Evolutionary conservation across 2,888 invertebrate genomes (phyloP).

Genomic region (Pomacea canaliculata): DNA sequence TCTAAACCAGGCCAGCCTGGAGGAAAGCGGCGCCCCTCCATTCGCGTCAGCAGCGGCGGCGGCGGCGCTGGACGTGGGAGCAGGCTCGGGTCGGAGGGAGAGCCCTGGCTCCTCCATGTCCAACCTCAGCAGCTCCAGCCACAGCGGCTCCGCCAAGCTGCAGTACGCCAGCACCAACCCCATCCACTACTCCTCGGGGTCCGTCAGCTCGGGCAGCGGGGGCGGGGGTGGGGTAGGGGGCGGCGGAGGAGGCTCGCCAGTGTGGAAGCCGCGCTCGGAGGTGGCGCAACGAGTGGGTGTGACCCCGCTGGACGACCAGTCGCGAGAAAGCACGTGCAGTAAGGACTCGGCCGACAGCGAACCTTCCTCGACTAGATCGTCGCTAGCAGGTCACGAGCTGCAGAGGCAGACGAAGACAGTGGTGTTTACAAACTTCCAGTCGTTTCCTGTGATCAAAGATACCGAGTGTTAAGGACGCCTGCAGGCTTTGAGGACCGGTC

Average conservation of each 20-base stretch:
- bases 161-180: slow-evolving; percentile 95
- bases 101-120: slow-evolving; percentile 59
- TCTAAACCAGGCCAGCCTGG: slow-evolving; percentile 73
- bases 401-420: slow-evolving; percentile 44
- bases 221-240: slow-evolving; percentile 67
- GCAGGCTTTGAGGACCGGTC: too few relatives aligned
- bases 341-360: slow-evolving; percentile 33
- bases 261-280: slow-evolving; percentile 81
- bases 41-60: slow-evolving; percentile 29
- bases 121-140: slow-evolving; percentile 54
- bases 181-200: slow-evolving; percentile 85
- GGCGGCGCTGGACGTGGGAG: slow-evolving; percentile 7
- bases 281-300: slow-evolving; percentile 17
- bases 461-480: slow-evolving; percentile 41
- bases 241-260: slow-evolving; percentile 85
- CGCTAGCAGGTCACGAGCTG: neutral
- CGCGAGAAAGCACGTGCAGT: slow-evolving; percentile 32
- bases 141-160: slow-evolving; percentile 76
- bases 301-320: slow-evolving; percentile 27
- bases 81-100: slow-evolving; percentile 37
- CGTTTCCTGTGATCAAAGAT: slow-evolving; percentile 38
- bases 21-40: slow-evolving; percentile 41
- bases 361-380: neutral
- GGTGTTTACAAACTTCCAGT: slow-evolving; percentile 39
- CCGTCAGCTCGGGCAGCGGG: slow-evolving; percentile 81